Conservation (phyloP, 2,113 vertebrate species). For the Tachysurus fulvidraco region DNA sequence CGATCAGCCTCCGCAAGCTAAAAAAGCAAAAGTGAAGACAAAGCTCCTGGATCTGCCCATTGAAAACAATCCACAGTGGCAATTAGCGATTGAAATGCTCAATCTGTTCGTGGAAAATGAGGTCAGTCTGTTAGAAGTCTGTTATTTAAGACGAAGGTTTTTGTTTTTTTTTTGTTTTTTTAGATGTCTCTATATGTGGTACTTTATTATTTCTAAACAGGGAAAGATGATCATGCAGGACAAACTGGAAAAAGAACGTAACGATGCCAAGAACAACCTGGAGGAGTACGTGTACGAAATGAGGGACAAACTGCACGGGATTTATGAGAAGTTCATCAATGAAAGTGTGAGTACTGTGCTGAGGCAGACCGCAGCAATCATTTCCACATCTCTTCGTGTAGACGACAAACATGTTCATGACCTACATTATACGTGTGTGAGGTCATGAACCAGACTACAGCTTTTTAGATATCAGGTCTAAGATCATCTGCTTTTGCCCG, state of each 20-base stretch:
- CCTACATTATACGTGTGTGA: neutral
- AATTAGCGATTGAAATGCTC: slow-evolving; percentile 90
- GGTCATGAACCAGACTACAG: neutral
- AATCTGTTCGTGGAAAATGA: slow-evolving; percentile 95
- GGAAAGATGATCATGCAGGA: slow-evolving; percentile 99
- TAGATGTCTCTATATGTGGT: neutral
- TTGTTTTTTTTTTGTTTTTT: neutral
- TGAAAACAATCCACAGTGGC: slow-evolving; percentile 92
- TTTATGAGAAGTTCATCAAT: slow-evolving; percentile 88
- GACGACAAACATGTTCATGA: neutral
- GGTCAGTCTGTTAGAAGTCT: slow-evolving; percentile 65
- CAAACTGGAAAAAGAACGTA: slow-evolving; percentile 95
- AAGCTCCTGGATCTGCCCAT: slow-evolving; percentile 92
- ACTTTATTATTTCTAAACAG: slow-evolving; percentile 62
- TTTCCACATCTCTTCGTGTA: too few species aligned
- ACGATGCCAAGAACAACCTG: slow-evolving; percentile 93
- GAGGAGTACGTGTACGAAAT: slow-evolving; percentile 98
- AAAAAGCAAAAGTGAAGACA: slow-evolving; percentile 97
- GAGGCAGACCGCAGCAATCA: neutral
- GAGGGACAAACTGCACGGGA: slow-evolving; percentile 88
- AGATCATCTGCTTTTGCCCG: neutral
- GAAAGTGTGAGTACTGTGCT: slow-evolving; percentile 78
- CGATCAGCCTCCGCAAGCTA: slow-evolving; percentile 94
- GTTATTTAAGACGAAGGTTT: neutral
- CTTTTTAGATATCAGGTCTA: neutral